Evolutionary conservation across 2,888 invertebrate genomes (phyloP).

Genomic region (Gymnoscelis rufifasciata): DNA sequence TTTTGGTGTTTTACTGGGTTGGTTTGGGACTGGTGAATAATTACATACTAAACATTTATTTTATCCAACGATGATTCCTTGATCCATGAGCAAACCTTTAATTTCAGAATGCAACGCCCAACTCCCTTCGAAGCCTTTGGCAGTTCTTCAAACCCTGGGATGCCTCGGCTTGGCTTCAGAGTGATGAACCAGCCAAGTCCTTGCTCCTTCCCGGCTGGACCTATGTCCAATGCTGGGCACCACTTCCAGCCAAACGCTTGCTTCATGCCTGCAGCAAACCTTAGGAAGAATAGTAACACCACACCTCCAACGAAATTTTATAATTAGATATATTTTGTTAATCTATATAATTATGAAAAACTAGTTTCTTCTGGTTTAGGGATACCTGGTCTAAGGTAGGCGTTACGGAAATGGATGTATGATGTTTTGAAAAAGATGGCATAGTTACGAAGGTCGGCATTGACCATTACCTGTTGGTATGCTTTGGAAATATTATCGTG

Average conservation of each 20-base stretch:
- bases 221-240: not conserved
- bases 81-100: not conserved
- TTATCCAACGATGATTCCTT: too few species aligned
- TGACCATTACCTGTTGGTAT: too few species aligned
- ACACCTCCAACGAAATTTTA: conserved; percentile 19
- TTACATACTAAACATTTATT: too few species aligned
- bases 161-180: not conserved
- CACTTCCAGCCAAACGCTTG: conserved; percentile 40
- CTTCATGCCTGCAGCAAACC: conserved; percentile 47
- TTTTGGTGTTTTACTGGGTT: too few species aligned
- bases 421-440: too few species aligned
- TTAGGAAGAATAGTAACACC: conserved; percentile 40
- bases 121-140: not conserved
- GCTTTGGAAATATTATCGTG: too few species aligned
- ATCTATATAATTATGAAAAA: too few species aligned
- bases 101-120: conserved; percentile 9
- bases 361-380: too few species aligned
- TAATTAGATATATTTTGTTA: not conserved
- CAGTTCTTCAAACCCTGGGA: conserved; percentile 1
- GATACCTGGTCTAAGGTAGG: too few species aligned
- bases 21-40: too few species aligned
- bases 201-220: not conserved
- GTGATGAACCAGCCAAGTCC: conserved; percentile 6
- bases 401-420: too few species aligned
- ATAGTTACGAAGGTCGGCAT: too few species aligned